Conservation (phyloP, 2,888 invertebrate genomes). For the Cyaniris semiargus region DNA sequence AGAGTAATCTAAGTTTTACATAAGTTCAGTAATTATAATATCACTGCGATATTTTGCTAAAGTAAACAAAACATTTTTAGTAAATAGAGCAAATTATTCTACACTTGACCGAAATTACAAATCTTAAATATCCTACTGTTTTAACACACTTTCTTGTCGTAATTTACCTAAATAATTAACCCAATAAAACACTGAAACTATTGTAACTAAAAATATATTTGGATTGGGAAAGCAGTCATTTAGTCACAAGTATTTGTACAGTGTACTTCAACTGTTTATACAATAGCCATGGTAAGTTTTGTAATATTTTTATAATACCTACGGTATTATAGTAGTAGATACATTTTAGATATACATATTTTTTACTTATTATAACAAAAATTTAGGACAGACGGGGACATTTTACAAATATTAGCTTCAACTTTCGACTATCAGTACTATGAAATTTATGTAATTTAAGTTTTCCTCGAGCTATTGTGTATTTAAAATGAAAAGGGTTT, state of each 20-base stretch:
- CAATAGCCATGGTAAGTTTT: slow-evolving; percentile 21
- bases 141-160: not conserved
- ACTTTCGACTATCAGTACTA: no score
- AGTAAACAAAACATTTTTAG: not conserved
- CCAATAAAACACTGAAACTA: slow-evolving; percentile 4
- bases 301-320: not conserved
- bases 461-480: no score
- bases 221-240: not conserved
- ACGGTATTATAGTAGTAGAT: no score
- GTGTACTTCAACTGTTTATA: not conserved
- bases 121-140: not conserved
- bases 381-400: no score
- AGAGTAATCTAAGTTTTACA: no score
- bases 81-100: not conserved
- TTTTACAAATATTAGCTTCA: no score
- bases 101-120: not conserved
- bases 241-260: not conserved
- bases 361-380: no score
- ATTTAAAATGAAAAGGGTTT: no score
- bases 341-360: no score
- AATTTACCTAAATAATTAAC: slow-evolving; percentile 6
- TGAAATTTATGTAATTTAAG: no score
- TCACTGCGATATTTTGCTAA: not conserved
- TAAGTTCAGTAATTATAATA: no score
- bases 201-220: slow-evolving; percentile 18